These are phyloP conservation scores for Pseudachorutes palmiensis DNA, from an alignment of 1,140 invertebrate species.

Conservation along the genomic window DNA sequence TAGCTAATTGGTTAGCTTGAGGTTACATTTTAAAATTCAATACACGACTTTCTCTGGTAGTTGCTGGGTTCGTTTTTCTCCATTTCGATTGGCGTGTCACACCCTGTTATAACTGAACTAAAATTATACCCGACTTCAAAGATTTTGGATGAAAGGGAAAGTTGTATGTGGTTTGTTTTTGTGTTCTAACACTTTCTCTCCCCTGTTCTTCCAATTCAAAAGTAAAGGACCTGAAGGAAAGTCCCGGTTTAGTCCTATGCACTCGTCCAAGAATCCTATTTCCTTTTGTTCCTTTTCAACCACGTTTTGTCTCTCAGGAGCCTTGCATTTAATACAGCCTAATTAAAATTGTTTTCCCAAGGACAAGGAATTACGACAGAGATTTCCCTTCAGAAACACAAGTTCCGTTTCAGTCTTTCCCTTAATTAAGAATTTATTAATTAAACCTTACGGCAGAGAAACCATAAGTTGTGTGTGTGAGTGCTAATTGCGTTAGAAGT, in stretches of 20 bases:
- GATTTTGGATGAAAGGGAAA: not conserved
- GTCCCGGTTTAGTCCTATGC: no score
- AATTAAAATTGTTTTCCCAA: constrained; percentile 10
- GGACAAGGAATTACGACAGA: not conserved
- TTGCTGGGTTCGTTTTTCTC: no score
- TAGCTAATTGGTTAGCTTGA: no score
- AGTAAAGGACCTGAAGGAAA: no score
- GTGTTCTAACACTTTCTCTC: no score
- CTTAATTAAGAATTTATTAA: constrained; percentile 10
- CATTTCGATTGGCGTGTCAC: no score
- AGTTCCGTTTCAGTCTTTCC: not conserved
- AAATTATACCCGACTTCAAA: not conserved
- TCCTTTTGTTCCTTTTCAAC: not conserved
- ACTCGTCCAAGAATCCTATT: no score
- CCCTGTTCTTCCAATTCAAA: no score
- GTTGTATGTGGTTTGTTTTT: no score
- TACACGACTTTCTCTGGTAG: no score
- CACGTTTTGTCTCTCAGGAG: not conserved
- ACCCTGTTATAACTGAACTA: no score
- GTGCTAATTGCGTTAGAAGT: not conserved
- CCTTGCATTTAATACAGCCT: not conserved
- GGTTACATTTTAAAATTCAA: no score
- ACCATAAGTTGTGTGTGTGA: not conserved
- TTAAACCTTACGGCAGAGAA: not conserved
- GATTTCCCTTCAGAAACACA: not conserved